A percentile compares a stretch with the other conserved stretches of the same genome.
These are phyloP conservation scores for Drosophila nigromelanica DNA, from an alignment of 1,140 invertebrate species.

Conservation along the genomic window DNA sequence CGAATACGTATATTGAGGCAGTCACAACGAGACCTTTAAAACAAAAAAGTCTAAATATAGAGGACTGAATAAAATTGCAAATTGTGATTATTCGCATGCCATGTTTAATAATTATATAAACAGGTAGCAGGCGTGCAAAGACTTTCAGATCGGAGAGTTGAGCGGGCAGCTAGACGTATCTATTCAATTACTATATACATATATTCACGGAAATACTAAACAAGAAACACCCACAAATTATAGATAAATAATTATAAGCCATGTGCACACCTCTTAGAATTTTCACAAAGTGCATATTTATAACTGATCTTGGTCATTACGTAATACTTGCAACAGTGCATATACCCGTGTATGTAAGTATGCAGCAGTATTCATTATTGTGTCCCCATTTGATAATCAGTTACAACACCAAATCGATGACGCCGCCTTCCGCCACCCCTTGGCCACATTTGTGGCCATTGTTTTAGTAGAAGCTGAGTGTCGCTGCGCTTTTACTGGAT, in stretches of 20 bases:
- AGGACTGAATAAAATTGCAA: constrained; percentile 11
- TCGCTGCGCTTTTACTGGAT: constrained; percentile 9
- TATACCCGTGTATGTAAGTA: background rate
- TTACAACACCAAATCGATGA: constrained; percentile 12
- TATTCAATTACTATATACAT: background rate
- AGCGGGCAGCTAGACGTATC: background rate
- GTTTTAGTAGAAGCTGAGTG: background rate
- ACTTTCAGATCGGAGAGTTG: background rate
- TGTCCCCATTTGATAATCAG: constrained; percentile 22
- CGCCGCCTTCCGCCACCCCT: background rate
- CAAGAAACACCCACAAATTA: constrained; percentile 3
- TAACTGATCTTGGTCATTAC: background rate
- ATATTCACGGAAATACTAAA: constrained; percentile 17
- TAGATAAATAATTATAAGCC: constrained; percentile 21
- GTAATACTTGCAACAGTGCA: background rate
- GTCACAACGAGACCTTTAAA: background rate
- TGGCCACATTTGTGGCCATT: constrained; percentile 7
- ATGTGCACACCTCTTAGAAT: constrained; percentile 25
- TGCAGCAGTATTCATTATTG: background rate
- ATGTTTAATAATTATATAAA: constrained; percentile 19
- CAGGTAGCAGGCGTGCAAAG: constrained; percentile 25
- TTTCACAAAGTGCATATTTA: constrained; percentile 14
- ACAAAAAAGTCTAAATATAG: background rate
- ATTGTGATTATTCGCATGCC: constrained; percentile 28
- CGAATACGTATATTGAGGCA: constrained; percentile 1